These are phyloP conservation scores for Enteromius radiatus DNA, from an alignment of 2,797 vertebrate genomes.

Conservation along the genomic window DNA sequence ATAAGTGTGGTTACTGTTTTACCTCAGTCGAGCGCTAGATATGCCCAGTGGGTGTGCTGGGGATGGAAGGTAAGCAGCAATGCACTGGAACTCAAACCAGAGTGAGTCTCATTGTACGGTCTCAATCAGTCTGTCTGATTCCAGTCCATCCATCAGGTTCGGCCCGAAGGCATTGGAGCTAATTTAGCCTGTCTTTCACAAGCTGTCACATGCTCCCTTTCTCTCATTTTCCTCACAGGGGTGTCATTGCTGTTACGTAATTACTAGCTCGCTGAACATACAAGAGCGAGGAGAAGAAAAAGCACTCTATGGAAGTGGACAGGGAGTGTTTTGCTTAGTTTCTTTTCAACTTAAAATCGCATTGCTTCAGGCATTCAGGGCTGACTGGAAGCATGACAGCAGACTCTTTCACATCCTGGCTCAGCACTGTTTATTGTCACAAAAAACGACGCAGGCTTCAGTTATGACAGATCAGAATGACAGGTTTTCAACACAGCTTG, in stretches of 20 bases:
- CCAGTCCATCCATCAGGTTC: constrained; percentile 18
- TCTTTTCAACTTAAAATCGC: constrained; percentile 29
- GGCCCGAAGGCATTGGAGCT: constrained; percentile 11
- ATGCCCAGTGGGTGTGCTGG: neutral
- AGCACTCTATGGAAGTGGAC: constrained; percentile 28
- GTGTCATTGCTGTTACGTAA: constrained; percentile 54
- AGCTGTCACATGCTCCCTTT: constrained; percentile 47
- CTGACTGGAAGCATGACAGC: constrained; percentile 44
- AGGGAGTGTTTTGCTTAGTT: constrained; percentile 29
- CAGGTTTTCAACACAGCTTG: constrained; percentile 2
- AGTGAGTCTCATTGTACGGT: constrained; percentile 18
- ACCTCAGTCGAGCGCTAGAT: constrained; percentile 2
- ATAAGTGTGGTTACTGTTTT: constrained; percentile 29
- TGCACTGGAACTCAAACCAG: neutral
- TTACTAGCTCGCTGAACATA: constrained; percentile 52
- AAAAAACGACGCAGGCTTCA: constrained; percentile 6
- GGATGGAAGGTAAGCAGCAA: neutral
- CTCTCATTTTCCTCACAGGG: constrained; percentile 40
- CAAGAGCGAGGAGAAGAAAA: constrained; percentile 33
- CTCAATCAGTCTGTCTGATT: constrained; percentile 37
- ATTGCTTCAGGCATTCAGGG: constrained; percentile 23
- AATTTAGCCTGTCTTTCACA: constrained; percentile 42
- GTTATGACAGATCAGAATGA: neutral
- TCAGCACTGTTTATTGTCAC: constrained; percentile 8
- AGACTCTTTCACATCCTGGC: constrained; percentile 22